Base-by-base conservation (phyloP, 2,113 vertebrate genomes). In the Cercopithecus mona region DNA sequence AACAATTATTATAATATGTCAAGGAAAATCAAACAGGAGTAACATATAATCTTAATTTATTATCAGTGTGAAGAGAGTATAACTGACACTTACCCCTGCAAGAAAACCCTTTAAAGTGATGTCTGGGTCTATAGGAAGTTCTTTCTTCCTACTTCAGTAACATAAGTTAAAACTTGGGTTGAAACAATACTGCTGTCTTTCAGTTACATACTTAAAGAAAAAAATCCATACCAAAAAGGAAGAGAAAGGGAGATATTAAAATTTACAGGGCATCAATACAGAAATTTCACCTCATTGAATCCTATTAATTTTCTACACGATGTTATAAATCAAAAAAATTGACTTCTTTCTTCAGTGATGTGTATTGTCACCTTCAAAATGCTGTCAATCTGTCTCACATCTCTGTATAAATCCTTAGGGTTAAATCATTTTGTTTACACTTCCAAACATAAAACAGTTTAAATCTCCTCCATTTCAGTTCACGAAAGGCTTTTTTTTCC, bases 401-500 rank as follows among this genome's bases (percentile, higher is more conserved):
- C 30, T 80, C 57, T 94, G 23, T 43, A 96, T 32, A 88, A 84
- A 97, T 85, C 17, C 43, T 96, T 35, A 94, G 61, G 55, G 20
- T 11, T 68, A 90, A 95, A 52, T 85, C 50, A 83, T 75, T 96
- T 96, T 45, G 14, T 90, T 88, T 61, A 45, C 6, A 86, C 59
- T 93, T 93, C 38, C 14, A 48, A 96, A 88, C 30, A 50, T 64
- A 40, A 16, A 80, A 94, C 7, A 81, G 27, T 45, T 8, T 85
- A 97, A 92, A 80, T 48, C 25, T 95, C 38, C 94, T 93, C 72
- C 83, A 95, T 72, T 82, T 89, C 50, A 59, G 17, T 97, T 92
- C 64, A 83, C 87, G 81, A 87, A 95, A 90, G 18, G 6, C 35
- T 72, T 25, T 6, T 68, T 87, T 35, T 40, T 17, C 20, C 5